A percentile compares a stretch with the other conserved stretches of the same genome.
Conservation (phyloP, 2,113 vertebrate genomes). For the Cephalopholis sonnerati region DNA sequence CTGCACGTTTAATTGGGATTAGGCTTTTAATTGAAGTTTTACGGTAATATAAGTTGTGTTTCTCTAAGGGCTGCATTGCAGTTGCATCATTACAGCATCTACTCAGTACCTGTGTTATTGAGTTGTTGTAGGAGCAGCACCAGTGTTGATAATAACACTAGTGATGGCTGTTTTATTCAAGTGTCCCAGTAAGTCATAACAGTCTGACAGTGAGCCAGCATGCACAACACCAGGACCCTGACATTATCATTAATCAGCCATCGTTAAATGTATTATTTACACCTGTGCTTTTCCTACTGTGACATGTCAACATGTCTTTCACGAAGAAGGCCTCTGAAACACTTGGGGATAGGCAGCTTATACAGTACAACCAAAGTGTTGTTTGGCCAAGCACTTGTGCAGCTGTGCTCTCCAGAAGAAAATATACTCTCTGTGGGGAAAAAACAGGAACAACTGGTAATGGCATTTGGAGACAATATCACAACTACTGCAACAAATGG, state of each 20-base stretch:
- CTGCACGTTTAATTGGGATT: too few relatives aligned
- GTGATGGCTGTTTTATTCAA: background rate
- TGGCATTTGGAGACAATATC: background rate
- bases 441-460: constrained; percentile 19
- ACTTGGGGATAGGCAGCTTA: background rate
- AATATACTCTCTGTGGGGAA: constrained; percentile 13
- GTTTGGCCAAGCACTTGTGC: constrained; percentile 19
- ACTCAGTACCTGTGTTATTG: background rate
- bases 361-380: background rate
- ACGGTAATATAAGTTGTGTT: too few relatives aligned
- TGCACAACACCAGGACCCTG: background rate
- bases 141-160: background rate
- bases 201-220: background rate
- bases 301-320: background rate
- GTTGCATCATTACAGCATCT: too few relatives aligned
- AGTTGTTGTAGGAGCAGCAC: background rate
- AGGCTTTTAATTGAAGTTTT: too few relatives aligned
- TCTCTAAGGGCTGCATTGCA: too few relatives aligned
- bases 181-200: background rate
- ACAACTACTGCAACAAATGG: constrained; percentile 11
- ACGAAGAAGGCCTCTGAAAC: constrained; percentile 4
- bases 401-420: constrained; percentile 16
- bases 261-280: background rate
- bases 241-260: background rate
- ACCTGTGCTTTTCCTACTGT: background rate